Conservation (phyloP, 2,888 invertebrate species). For the Yponomeuta sedellus region DNA sequence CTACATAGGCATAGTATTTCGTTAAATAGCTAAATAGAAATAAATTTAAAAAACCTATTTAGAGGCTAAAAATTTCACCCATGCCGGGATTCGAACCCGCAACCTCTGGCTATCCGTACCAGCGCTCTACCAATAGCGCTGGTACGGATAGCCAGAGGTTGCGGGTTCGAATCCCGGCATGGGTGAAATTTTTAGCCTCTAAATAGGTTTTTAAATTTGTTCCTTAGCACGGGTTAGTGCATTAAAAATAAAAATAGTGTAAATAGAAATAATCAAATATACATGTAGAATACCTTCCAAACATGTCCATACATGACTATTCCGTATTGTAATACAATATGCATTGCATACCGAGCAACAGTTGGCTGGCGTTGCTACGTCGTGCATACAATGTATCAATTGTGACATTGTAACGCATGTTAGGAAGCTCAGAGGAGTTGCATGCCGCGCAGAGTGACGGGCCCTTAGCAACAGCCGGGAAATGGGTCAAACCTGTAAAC, state of each 20-base stretch:
- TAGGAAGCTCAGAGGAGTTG: slow-evolving; percentile 6
- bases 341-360: background rate
- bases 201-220: no score
- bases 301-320: background rate
- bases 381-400: background rate
- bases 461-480: background rate
- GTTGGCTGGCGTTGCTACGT: background rate
- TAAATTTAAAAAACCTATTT: no score
- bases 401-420: slow-evolving; percentile 3
- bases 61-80: no score
- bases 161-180: no score
- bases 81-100: no score
- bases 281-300: background rate
- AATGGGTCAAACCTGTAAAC: background rate
- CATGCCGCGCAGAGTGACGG: background rate
- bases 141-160: no score
- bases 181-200: no score
- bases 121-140: no score
- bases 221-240: no score
- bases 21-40: background rate
- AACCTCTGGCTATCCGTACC: no score
- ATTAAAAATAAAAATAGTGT: no score
- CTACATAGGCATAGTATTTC: background rate
- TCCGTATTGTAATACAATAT: background rate
- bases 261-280: background rate